These are phyloP conservation scores for Lasiurus borealis DNA, from an alignment of 2,113 vertebrate genomes.

Conservation along the genomic window DNA sequence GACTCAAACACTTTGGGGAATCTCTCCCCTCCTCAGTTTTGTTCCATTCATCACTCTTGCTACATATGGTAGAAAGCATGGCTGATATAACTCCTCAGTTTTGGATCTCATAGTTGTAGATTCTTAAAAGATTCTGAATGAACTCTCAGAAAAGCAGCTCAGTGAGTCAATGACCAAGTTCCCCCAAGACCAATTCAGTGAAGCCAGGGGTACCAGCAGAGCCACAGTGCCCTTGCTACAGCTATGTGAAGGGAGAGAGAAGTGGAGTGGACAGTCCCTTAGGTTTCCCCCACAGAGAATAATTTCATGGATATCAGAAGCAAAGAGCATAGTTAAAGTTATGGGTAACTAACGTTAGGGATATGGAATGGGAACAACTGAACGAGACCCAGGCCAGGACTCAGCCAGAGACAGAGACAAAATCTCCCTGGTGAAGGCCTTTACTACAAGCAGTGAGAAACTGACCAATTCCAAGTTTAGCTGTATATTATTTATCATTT, in stretches of 20 bases:
- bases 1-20: neutral
- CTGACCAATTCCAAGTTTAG: neutral
- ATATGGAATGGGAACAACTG: neutral
- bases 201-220: neutral
- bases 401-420: neutral
- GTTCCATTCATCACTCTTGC: neutral
- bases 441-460: neutral
- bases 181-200: neutral
- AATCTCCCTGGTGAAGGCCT: neutral
- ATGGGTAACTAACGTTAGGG: neutral
- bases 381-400: neutral
- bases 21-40: neutral
- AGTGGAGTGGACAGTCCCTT: neutral
- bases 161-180: neutral
- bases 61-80: neutral
- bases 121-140: neutral
- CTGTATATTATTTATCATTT: neutral
- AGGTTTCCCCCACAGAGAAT: neutral
- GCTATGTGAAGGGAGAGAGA: neutral
- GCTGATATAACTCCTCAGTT: neutral
- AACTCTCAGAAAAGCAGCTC: neutral
- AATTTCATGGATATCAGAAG: neutral
- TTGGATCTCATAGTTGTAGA: neutral
- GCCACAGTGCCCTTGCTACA: neutral
- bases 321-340: neutral